phyloP scores from a whole-genome alignment of 2,888 invertebrate genomes.

The Cecidostiba fungosa region DNA sequence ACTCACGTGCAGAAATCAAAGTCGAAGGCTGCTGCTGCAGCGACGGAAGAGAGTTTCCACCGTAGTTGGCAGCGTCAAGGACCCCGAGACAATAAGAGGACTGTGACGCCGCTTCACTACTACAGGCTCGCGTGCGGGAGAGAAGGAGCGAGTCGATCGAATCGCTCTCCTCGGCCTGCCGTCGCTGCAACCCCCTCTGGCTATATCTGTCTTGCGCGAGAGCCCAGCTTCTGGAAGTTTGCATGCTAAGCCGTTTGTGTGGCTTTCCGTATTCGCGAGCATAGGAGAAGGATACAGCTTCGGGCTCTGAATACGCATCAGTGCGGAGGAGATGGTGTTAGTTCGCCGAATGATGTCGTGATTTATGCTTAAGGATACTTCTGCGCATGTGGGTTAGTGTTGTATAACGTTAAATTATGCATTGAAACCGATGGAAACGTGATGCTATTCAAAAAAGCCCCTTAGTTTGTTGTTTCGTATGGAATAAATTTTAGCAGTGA shows the following conservation, averaged over 20 bases:
- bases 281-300: background rate
- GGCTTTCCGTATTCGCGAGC: background rate
- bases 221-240: background rate
- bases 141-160: constrained; percentile 16
- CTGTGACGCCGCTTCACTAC: background rate
- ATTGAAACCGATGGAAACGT: too few relatives aligned
- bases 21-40: constrained; percentile 26
- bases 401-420: background rate
- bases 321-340: background rate
- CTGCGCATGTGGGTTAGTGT: background rate
- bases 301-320: background rate
- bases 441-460: background rate
- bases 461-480: background rate
- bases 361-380: background rate
- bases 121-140: background rate
- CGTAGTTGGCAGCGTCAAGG: constrained; percentile 67
- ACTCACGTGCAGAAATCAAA: constrained; percentile 35
- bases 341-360: background rate
- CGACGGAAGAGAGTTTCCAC: constrained; percentile 49
- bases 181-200: constrained; percentile 29
- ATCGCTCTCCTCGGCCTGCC: constrained; percentile 22
- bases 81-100: constrained; percentile 72
- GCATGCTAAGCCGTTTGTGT: background rate
- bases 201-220: constrained; percentile 20
- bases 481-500: background rate